These are phyloP conservation scores for Dallia pectoralis DNA, from an alignment of 2,797 vertebrate genomes.

Conservation along the genomic window DNA sequence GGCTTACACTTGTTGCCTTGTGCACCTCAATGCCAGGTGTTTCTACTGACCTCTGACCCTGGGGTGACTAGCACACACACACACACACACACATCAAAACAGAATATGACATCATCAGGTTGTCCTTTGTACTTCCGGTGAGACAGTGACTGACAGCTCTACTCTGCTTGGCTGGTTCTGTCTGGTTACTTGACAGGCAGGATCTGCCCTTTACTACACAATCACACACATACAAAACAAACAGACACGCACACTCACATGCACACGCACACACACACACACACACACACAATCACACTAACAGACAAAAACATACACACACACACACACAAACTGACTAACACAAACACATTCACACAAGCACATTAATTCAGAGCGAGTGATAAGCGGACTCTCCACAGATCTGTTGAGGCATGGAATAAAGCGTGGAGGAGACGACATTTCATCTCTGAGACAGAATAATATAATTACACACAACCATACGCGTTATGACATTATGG, in stretches of 20 bases:
- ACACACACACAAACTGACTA: slow-evolving; percentile 7
- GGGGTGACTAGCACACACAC: slow-evolving; percentile 11
- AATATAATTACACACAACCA: slow-evolving; percentile 59
- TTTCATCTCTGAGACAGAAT: slow-evolving; percentile 64
- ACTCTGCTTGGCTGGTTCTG: slow-evolving; percentile 58
- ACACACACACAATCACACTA: slow-evolving; percentile 10
- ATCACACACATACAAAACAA: slow-evolving; percentile 14
- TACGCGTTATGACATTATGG: slow-evolving; percentile 55
- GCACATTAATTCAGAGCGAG: not conserved
- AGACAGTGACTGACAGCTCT: slow-evolving; percentile 69
- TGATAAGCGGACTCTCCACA: not conserved
- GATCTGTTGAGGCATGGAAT: not conserved
- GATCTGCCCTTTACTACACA: slow-evolving; percentile 40
- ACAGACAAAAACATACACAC: slow-evolving; percentile 9
- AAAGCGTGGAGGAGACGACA: slow-evolving; percentile 49
- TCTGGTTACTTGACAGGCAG: slow-evolving; percentile 53
- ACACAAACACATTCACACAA: slow-evolving; percentile 4
- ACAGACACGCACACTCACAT: slow-evolving; percentile 18
- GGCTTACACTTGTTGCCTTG: slow-evolving; percentile 8
- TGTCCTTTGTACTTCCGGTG: slow-evolving; percentile 42
- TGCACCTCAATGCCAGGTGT: slow-evolving; percentile 6
- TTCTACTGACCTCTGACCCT: slow-evolving; percentile 15
- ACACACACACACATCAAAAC: slow-evolving; percentile 27
- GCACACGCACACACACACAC: slow-evolving; percentile 9
- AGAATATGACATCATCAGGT: slow-evolving; percentile 30